A percentile compares a stretch with the other conserved stretches of the same genome.
Evolutionary conservation across 2,888 invertebrate genomes (phyloP).

Genomic region (Himalopsyche japonica): DNA sequence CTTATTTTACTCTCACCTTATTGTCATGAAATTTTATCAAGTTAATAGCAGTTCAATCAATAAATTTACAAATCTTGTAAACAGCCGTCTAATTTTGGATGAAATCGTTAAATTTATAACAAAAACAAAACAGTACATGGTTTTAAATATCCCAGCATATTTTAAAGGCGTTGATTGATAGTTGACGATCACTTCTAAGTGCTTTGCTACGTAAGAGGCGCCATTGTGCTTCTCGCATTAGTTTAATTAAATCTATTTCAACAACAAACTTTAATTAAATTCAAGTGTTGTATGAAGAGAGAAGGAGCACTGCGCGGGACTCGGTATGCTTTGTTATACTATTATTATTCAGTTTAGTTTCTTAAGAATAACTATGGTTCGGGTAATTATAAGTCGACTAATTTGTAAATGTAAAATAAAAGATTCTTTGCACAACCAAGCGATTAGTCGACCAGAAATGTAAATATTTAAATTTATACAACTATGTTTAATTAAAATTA

Average conservation of each 20-base stretch:
- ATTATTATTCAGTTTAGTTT: constrained; percentile 14
- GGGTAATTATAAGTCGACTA: constrained; percentile 27
- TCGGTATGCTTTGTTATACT: constrained; percentile 13
- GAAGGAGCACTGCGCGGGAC: constrained; percentile 33
- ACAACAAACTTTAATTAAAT: constrained; percentile 66
- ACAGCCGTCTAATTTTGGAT: too few relatives aligned
- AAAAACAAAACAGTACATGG: too few relatives aligned
- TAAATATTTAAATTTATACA: background rate
- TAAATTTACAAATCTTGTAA: too few relatives aligned
- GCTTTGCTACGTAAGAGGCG: constrained; percentile 17
- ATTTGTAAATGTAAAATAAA: background rate
- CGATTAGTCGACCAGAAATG: background rate
- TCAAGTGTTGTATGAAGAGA: constrained; percentile 62
- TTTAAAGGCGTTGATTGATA: background rate
- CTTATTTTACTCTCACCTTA: too few relatives aligned
- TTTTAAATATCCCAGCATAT: too few relatives aligned
- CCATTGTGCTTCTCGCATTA: constrained; percentile 52
- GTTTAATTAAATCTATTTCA: constrained; percentile 66
- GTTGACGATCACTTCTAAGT: background rate
- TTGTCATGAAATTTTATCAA: too few relatives aligned
- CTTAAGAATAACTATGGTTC: constrained; percentile 31
- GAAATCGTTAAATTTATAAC: too few relatives aligned
- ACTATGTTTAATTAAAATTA: too few relatives aligned
- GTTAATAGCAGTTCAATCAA: too few relatives aligned
- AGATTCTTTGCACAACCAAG: background rate